Evolutionary conservation across 2,113 vertebrate genomes (phyloP).

Genomic region (Oenanthe melanoleuca): DNA sequence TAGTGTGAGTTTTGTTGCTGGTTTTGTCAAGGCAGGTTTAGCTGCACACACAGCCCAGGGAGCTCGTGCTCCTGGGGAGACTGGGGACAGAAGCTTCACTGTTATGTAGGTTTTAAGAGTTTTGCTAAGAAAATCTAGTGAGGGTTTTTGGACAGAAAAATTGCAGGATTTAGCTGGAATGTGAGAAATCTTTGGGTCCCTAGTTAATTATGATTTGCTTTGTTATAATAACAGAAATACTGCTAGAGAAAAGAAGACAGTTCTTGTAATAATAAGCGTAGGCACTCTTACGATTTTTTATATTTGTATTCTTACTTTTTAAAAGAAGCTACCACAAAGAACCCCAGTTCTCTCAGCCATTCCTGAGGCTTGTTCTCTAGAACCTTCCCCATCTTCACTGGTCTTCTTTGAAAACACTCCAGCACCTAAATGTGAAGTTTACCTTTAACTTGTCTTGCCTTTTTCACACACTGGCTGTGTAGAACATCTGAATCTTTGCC

Average conservation of each 20-base stretch:
- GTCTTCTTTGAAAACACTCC: background rate
- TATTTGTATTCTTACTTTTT: background rate
- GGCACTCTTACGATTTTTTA: background rate
- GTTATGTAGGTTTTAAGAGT: background rate
- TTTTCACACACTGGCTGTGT: background rate
- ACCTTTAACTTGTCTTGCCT: background rate
- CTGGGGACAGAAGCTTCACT: background rate
- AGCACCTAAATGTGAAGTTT: background rate
- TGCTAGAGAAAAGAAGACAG: background rate
- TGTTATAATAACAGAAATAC: background rate
- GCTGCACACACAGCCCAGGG: background rate
- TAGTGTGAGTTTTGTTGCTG: background rate
- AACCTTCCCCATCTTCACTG: background rate
- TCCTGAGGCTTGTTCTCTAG: background rate
- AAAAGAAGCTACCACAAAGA: background rate
- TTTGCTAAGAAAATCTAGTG: background rate
- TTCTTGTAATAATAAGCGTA: background rate
- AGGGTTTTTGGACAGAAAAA: background rate
- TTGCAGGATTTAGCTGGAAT: background rate
- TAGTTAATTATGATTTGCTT: background rate
- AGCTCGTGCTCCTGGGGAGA: fast-evolving
- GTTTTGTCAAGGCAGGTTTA: background rate
- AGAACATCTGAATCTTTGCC: background rate
- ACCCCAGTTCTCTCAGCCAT: background rate
- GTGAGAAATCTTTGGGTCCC: background rate